These are phyloP conservation scores for Mobula birostris DNA, from an alignment of 2,113 vertebrate species.

Conservation along the genomic window DNA sequence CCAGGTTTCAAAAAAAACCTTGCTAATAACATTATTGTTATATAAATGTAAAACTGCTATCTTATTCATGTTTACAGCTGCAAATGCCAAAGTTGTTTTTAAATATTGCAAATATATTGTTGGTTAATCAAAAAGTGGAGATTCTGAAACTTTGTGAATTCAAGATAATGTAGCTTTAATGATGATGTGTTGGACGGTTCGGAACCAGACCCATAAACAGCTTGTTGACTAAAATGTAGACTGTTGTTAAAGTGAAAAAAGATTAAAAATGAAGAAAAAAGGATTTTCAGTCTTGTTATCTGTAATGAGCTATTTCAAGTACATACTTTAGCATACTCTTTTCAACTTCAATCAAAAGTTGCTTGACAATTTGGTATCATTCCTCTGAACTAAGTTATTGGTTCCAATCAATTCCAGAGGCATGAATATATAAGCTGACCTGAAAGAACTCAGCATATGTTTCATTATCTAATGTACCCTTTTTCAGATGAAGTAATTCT, in stretches of 20 bases:
- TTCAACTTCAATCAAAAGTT: no score
- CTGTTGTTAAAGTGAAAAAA: neutral
- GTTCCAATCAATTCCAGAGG: neutral
- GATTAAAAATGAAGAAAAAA: neutral
- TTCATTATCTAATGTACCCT: no score
- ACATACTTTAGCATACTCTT: neutral
- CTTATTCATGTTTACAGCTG: slow-evolving; percentile 33
- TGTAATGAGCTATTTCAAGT: neutral
- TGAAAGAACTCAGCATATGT: no score
- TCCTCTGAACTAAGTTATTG: neutral
- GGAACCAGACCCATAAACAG: neutral
- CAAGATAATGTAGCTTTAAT: neutral
- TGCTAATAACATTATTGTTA: neutral
- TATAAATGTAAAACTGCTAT: neutral
- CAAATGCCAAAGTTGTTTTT: slow-evolving; percentile 29
- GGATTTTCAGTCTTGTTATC: no score
- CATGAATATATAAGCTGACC: neutral
- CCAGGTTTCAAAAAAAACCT: neutral
- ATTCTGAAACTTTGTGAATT: neutral
- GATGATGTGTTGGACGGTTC: neutral
- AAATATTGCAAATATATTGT: neutral
- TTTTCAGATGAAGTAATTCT: no score
- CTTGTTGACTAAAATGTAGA: neutral
- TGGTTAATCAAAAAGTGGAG: neutral
- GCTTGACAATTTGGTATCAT: neutral